Percentiles rank a stretch among this genome's conserved stretches.
These are phyloP conservation scores for Drosophila erecta DNA, from an alignment of 1,140 invertebrate genomes.

Conservation along the genomic window DNA sequence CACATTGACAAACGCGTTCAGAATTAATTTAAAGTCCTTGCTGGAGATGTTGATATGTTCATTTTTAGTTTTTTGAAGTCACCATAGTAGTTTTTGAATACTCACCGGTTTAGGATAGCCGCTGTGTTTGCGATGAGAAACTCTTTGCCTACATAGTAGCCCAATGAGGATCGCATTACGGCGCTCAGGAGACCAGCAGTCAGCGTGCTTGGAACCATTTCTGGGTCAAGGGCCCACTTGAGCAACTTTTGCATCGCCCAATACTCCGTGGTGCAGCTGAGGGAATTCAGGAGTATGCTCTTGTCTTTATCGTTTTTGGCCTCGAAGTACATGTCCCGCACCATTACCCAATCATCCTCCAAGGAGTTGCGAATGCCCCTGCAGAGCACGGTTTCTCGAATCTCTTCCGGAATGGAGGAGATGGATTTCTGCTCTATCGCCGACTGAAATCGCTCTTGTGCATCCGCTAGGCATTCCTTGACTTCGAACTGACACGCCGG, in stretches of 20 bases:
- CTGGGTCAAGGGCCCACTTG: conserved; percentile 86
- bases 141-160: conserved; percentile 4
- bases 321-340: conserved; percentile 89
- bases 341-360: conserved; percentile 91
- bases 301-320: conserved; percentile 89
- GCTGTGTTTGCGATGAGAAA: neutral
- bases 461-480: conserved; percentile 86
- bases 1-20: neutral
- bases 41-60: neutral
- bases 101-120: conserved; percentile 8
- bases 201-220: conserved; percentile 1
- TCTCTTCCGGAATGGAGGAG: conserved; percentile 88
- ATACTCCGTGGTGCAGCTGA: conserved; percentile 89
- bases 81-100: neutral
- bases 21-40: neutral
- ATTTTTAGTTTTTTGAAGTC: no score
- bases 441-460: conserved; percentile 86
- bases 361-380: conserved; percentile 89
- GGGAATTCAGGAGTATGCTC: conserved; percentile 86
- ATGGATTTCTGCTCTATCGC: conserved; percentile 85
- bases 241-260: conserved; percentile 90
- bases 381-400: conserved; percentile 90
- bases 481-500: conserved; percentile 87
- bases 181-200: neutral
- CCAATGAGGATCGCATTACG: conserved; percentile 5